These are phyloP conservation scores for Heliconius ethilla DNA, from an alignment of 2,888 invertebrate genomes.

Conservation along the genomic window DNA sequence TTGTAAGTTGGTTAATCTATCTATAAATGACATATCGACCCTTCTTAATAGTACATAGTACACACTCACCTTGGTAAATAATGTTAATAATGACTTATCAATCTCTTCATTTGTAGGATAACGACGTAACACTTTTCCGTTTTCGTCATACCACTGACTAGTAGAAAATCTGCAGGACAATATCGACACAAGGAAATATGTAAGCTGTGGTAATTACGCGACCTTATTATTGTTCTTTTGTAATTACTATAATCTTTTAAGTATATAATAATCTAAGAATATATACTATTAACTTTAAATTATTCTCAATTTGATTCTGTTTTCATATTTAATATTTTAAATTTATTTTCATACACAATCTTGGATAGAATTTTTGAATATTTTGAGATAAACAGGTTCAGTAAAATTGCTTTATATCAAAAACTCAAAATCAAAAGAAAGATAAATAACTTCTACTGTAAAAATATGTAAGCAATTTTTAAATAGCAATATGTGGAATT, in stretches of 20 bases:
- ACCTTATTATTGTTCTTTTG: conserved; percentile 12
- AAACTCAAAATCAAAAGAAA: background rate
- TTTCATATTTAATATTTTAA: background rate
- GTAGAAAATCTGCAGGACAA: conserved; percentile 84
- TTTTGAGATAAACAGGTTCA: background rate
- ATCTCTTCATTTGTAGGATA: conserved; percentile 76
- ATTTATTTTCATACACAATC: background rate
- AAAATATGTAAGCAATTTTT: background rate
- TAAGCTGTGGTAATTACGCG: conserved; percentile 6
- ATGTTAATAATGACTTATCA: conserved; percentile 72
- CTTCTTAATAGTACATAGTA: conserved; percentile 18
- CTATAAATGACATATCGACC: conserved; percentile 15
- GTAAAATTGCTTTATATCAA: background rate
- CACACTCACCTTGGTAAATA: conserved; percentile 68
- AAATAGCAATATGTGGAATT: background rate
- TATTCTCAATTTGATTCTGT: too few species aligned
- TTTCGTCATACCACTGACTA: conserved; percentile 92
- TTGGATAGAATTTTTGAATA: background rate
- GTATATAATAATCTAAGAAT: background rate
- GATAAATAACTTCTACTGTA: background rate
- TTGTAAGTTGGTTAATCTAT: conserved; percentile 1
- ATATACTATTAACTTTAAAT: background rate
- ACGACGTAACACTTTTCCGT: conserved; percentile 85
- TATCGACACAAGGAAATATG: conserved; percentile 22
- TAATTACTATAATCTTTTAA: background rate